A percentile compares a stretch with the other conserved stretches of the same genome.
Conservation (phyloP, 2,113 vertebrate genomes). For the Melanerpes aurifrons region DNA sequence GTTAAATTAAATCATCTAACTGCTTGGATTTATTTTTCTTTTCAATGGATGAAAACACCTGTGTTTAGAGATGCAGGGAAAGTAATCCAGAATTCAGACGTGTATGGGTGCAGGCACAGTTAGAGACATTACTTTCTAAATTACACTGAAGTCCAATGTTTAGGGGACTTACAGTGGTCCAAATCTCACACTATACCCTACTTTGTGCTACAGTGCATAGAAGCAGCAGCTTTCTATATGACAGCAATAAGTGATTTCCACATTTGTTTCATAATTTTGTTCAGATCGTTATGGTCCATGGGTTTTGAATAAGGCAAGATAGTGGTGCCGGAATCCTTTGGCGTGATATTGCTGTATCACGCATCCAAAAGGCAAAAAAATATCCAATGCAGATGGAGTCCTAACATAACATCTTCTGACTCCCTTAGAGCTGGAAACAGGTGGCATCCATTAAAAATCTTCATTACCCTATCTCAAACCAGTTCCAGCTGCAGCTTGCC, state of each 20-base stretch:
- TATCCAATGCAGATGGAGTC: neutral
- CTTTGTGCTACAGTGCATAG: neutral
- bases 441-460: neutral
- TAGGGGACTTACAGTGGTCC: neutral
- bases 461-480: neutral
- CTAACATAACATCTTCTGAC: neutral
- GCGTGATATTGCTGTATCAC: neutral
- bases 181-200: neutral
- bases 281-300: neutral
- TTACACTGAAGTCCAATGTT: neutral
- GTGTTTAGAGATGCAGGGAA: neutral
- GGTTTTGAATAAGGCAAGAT: slow-evolving; percentile 18
- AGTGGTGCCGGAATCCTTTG: neutral
- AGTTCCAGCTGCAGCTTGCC: neutral
- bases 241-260: neutral
- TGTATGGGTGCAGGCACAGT: neutral
- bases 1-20: neutral
- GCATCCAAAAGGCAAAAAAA: neutral
- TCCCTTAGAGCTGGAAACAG: neutral
- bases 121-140: neutral
- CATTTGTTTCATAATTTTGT: neutral
- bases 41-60: neutral
- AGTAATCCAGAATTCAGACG: neutral
- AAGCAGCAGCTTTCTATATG: neutral
- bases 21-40: neutral